These are phyloP conservation scores for Hydrolagus affinis DNA, from an alignment of 2,113 vertebrate species.

Conservation along the genomic window DNA sequence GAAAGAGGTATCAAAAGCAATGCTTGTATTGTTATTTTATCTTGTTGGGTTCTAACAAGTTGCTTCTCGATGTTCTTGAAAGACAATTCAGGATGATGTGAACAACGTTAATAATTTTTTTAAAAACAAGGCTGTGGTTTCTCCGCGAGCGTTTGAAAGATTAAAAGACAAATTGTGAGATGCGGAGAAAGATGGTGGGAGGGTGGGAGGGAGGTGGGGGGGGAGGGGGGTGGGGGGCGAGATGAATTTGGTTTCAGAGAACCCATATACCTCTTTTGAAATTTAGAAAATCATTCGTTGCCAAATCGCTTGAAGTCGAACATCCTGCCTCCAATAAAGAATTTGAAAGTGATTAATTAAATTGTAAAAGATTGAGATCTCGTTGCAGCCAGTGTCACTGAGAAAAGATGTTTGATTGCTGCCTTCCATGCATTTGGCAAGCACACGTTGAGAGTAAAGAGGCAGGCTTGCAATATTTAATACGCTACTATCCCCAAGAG, in stretches of 20 bases:
- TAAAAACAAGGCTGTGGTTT: not conserved
- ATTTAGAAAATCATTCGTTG: not conserved
- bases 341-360: conserved; percentile 14
- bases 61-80: not conserved
- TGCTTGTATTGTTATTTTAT: not conserved
- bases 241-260: not conserved
- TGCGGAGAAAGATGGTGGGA: not conserved
- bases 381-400: not conserved
- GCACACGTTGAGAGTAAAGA: not conserved
- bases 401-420: too few species aligned
- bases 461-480: not conserved
- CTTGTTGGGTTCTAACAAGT: not conserved
- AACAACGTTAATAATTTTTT: too few species aligned
- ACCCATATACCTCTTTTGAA: not conserved
- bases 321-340: not conserved
- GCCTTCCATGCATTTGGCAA: not conserved
- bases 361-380: not conserved
- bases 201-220: not conserved
- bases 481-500: not conserved
- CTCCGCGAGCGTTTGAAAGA: not conserved
- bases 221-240: not conserved
- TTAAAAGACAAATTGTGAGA: too few species aligned
- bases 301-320: not conserved
- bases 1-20: too few species aligned
- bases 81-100: not conserved